These are phyloP conservation scores for Paedocypris sp. DNA, from an alignment of 2,113 vertebrate genomes.

Conservation along the genomic window DNA sequence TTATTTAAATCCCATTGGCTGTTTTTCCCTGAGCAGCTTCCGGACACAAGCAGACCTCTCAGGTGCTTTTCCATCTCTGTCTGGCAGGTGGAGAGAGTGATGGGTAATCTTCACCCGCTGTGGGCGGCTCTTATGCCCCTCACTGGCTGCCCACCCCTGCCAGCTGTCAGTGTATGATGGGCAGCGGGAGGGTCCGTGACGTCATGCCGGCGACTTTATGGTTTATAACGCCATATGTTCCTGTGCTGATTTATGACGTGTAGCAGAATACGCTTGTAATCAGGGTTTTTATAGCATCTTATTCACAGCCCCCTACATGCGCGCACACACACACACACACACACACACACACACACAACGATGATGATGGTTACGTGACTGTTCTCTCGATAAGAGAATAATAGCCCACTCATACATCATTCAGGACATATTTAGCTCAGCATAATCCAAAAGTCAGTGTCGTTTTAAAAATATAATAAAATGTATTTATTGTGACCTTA, in stretches of 20 bases:
- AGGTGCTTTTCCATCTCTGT: not conserved
- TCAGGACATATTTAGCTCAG: too few relatives aligned
- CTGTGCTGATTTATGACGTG: not conserved
- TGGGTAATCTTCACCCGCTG: slow-evolving; percentile 14
- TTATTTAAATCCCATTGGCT: not conserved
- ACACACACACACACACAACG: too few relatives aligned
- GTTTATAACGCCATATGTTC: not conserved
- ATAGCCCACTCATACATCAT: too few relatives aligned
- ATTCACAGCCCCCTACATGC: not conserved
- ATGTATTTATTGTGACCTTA: too few relatives aligned
- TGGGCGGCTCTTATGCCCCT: slow-evolving; percentile 13
- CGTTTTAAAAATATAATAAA: too few relatives aligned
- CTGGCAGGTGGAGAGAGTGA: slow-evolving; percentile 9
- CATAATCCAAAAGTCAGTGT: too few relatives aligned
- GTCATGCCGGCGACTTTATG: not conserved
- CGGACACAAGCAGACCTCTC: not conserved
- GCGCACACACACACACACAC: not conserved
- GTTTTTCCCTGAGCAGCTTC: not conserved
- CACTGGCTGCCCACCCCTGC: slow-evolving; percentile 15
- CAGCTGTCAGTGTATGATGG: slow-evolving; percentile 34
- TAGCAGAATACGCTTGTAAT: not conserved
- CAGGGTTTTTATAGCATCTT: not conserved
- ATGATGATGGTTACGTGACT: not conserved
- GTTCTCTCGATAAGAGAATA: too few relatives aligned
- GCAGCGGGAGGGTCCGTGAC: slow-evolving; percentile 10